Percentiles rank a stretch among this genome's conserved stretches.
Evolutionary conservation across 2,113 vertebrate species (phyloP).

Genomic region (Pelecanus crispus): DNA sequence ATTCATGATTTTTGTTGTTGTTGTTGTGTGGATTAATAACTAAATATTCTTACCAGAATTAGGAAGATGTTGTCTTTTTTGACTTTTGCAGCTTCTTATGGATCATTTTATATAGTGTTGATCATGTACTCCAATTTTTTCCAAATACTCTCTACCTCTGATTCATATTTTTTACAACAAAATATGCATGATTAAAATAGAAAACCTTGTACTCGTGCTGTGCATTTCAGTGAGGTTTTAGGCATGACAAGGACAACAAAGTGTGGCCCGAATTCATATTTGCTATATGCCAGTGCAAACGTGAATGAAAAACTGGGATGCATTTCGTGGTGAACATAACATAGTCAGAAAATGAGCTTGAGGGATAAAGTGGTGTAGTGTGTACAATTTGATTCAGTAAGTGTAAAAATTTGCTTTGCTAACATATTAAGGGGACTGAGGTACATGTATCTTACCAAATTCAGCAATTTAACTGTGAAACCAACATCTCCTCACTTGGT

Average conservation of each 20-base stretch:
- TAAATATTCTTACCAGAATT: neutral
- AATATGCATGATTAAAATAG: neutral
- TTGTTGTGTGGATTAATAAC: neutral
- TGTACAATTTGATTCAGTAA: neutral
- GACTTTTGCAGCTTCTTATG: neutral
- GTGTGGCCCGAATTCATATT: neutral
- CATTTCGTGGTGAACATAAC: neutral
- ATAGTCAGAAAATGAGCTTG: neutral
- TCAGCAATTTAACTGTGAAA: slow-evolving; percentile 13
- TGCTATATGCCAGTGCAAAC: neutral
- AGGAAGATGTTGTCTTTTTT: neutral
- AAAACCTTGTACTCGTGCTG: neutral
- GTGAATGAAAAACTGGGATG: neutral
- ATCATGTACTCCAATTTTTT: neutral
- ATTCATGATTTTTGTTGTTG: neutral
- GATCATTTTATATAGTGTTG: neutral
- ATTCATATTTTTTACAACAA: neutral
- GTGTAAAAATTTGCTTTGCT: slow-evolving; percentile 35
- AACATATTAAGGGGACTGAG: neutral
- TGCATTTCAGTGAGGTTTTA: neutral
- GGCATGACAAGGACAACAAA: neutral
- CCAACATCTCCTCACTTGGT: neutral
- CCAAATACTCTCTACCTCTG: neutral
- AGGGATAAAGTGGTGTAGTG: neutral
- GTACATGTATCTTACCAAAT: neutral